Evolutionary conservation across 2,113 vertebrate species (phyloP), one percentile per base, ranked within the genome.

Genomic region (Picathartes gymnocephalus): DNA sequence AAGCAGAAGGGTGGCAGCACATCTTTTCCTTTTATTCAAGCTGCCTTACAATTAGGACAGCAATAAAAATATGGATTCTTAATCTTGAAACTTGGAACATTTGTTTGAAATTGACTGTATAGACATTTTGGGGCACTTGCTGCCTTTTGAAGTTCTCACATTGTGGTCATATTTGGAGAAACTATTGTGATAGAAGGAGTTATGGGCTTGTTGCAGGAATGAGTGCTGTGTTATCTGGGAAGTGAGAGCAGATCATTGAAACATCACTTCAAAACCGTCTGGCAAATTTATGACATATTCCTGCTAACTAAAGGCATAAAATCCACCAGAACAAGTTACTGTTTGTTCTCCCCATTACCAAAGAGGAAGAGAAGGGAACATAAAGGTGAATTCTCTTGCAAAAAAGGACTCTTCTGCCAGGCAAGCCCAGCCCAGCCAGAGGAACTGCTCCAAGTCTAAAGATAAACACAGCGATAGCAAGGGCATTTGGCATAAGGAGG

Each of bases 401-500:
- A 73, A 39, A 85, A 73, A 66, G 9, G 15, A 33, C 18, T 39
- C n/a, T 71, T 86, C 60, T 40, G 9, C 79, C 54, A 81, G 22
- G 60, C 40, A 47, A 73, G 50, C 23, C 22, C 77, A 81, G 30
- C 73, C 44, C 71, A 90, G 56, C 61, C 42, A 71, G 58, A 74
- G 79, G 78, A 90, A 86, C 70, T 39, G 37, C 80, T 96, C 88
- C 94, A 95, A 93, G 80, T 48, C 83, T 69, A 35, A 95, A 96
- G 92, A 96, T 84, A 97, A 96, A 97, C 87, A 92, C 45, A 80
- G 70, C 1, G 11, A 93, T 80, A 93, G 58, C 70, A 77, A 78
- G 86, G 90, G 73, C 73, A 94, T 96, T 96, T 96, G 95, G 95
- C 94, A 95, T 61, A 71, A 93, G 86, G 80, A 95, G 86, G 23